Conservation (phyloP, 2,888 invertebrate species). For the Leptogaster cylindrica region DNA sequence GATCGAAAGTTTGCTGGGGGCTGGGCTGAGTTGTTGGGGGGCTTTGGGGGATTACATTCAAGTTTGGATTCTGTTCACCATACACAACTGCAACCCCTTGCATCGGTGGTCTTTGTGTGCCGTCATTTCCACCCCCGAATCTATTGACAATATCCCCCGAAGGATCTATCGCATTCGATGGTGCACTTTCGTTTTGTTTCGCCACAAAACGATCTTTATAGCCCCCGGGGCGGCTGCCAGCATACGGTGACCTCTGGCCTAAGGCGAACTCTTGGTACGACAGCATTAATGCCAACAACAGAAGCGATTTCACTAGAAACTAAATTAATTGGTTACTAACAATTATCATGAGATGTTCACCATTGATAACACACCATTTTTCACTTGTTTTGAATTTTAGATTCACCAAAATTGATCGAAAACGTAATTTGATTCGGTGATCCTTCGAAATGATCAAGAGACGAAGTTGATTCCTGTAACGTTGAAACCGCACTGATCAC, state of each 20-base stretch:
- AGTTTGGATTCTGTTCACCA: constrained; percentile 47
- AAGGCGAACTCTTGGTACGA: background rate
- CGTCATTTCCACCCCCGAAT: constrained; percentile 62
- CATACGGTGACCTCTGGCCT: constrained; percentile 70
- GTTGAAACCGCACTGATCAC: no score
- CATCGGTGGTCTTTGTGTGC: constrained; percentile 53
- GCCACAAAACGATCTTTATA: constrained; percentile 65
- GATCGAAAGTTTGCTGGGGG: background rate
- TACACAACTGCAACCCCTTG: constrained; percentile 53
- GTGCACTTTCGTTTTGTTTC: constrained; percentile 36
- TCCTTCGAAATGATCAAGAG: no score
- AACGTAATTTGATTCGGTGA: no score
- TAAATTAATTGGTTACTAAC: constrained; percentile 15
- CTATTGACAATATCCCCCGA: constrained; percentile 62
- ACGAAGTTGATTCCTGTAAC: no score
- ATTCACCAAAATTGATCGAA: no score
- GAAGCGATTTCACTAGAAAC: constrained; percentile 13
- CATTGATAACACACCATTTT: constrained; percentile 28
- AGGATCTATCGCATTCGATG: no score
- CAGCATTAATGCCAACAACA: constrained; percentile 2
- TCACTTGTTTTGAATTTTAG: constrained; percentile 11
- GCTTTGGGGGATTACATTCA: background rate
- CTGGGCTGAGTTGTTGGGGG: background rate
- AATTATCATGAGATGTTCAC: background rate
- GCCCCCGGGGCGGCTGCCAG: constrained; percentile 67